A percentile compares a stretch with the other conserved stretches of the same genome.
These are phyloP conservation scores for Aphelinus atriplicis DNA, from an alignment of 1,140 invertebrate genomes.

Conservation along the genomic window DNA sequence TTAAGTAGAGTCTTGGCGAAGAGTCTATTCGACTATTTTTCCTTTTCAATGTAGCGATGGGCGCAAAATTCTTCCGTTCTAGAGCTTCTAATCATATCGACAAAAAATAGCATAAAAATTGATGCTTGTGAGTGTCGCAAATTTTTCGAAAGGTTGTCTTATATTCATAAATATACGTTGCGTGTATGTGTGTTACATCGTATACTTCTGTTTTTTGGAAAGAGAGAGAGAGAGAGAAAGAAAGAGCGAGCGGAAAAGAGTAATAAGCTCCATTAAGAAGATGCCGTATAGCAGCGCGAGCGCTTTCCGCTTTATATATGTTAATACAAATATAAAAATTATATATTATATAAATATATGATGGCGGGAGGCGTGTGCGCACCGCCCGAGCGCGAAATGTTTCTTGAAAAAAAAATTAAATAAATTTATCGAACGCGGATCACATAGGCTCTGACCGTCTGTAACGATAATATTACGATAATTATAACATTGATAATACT, in stretches of 20 bases:
- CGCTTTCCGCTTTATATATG: constrained; percentile 31
- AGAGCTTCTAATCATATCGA: no score
- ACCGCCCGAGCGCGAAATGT: constrained; percentile 46
- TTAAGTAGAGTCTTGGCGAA: constrained; percentile 23
- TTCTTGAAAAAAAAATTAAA: constrained; percentile 43
- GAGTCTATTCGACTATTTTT: background rate
- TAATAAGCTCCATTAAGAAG: constrained; percentile 14
- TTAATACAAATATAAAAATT: constrained; percentile 19
- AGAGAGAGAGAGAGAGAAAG: constrained; percentile 7
- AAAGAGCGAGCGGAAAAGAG: constrained; percentile 11
- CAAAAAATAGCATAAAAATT: no score
- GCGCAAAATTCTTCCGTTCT: no score
- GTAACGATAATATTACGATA: constrained; percentile 38
- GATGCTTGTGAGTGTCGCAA: no score
- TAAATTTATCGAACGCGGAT: constrained; percentile 45
- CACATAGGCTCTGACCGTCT: constrained; percentile 36
- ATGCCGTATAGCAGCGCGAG: constrained; percentile 5
- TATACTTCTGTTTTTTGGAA: constrained; percentile 4
- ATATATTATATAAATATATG: constrained; percentile 24
- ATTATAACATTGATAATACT: constrained; percentile 38
- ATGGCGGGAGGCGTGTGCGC: constrained; percentile 34
- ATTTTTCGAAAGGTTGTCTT: no score
- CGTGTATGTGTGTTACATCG: constrained; percentile 1
- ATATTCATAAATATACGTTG: background rate
- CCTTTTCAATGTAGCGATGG: no score